Percentiles rank a stretch among this genome's conserved stretches.
Evolutionary conservation across 2,113 vertebrate genomes (phyloP).

Genomic region (Lophura nycthemera): DNA sequence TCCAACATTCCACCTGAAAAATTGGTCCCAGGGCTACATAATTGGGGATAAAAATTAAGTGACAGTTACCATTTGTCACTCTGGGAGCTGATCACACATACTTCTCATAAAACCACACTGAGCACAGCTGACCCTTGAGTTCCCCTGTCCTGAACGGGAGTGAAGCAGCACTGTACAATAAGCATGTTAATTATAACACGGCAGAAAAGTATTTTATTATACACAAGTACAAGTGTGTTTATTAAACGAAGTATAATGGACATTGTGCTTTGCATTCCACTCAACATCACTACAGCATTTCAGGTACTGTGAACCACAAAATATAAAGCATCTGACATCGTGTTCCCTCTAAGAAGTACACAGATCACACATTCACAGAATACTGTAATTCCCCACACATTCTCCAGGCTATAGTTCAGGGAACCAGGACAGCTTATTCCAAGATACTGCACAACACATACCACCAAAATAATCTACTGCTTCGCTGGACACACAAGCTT

Average conservation of each 20-base stretch:
- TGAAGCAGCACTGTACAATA: neutral
- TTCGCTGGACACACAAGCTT: slow-evolving; percentile 20
- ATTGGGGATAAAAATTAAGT: slow-evolving; percentile 84
- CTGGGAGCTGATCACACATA: slow-evolving; percentile 61
- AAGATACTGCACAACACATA: slow-evolving; percentile 44
- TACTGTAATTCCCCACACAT: slow-evolving; percentile 28
- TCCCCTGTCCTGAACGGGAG: slow-evolving; percentile 1
- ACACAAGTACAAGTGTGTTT: accelerated
- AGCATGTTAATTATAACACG: accelerated
- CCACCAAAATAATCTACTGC: slow-evolving; percentile 47
- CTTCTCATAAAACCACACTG: slow-evolving; percentile 26
- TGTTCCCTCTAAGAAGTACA: neutral
- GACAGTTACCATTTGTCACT: slow-evolving; percentile 80
- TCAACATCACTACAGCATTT: accelerated
- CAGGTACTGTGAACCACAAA: neutral
- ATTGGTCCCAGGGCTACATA: slow-evolving; percentile 79
- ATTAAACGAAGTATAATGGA: accelerated
- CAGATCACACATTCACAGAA: slow-evolving; percentile 29
- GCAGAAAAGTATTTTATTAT: accelerated
- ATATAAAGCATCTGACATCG: slow-evolving; percentile 15
- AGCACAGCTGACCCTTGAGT: neutral
- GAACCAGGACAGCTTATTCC: slow-evolving; percentile 59
- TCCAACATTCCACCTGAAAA: slow-evolving; percentile 81
- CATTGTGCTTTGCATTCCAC: neutral
- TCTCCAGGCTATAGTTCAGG: slow-evolving; percentile 64